Evolutionary conservation across 2,113 vertebrate species (phyloP), one percentile per base, ranked within the genome.

Genomic region (Hippocampus barbouri): DNA sequence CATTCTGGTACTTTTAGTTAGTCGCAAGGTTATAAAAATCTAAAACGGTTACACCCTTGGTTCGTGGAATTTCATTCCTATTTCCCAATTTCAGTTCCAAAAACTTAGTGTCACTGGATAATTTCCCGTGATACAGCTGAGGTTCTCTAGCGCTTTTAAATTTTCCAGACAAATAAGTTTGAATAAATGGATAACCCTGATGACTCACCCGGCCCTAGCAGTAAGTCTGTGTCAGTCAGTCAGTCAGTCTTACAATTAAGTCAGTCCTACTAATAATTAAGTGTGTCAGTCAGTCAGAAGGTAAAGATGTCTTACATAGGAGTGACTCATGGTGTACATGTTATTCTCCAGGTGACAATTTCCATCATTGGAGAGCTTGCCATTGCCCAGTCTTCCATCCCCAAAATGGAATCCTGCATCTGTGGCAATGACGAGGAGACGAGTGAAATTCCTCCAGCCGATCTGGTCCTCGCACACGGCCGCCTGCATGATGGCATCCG

Each of bases 401-500:
- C 96, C 97, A 7, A 98, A 99, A 89, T 99, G 97, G 89, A 99
- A 98, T 10, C 96, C 97, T 59, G 97, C 97, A 47, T 99, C 97
- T 0, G 97, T 99, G 84, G 97, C 98, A 82, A 99, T 98, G 66
- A 99, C 97, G 47, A 99, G 86, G 25, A 99, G 91, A 0, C 97
- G 95, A 0, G 97, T 98, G 30, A 98, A 96, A 60, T 98, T 96
- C 87, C 97, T 95, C 97, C 97, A 99, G 74, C 97, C 97, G 66
- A 99, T 98, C 83, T 95, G 90, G 1, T 95, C 91, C 96, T 94
- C 94, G 81, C 97, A 99, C 70, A 98, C 97, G 0, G 97, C 97
- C 85, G 98, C 97, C 79, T 99, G 97, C 97, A 99, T 98, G 86
- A 99, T 98, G 73, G 97, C 97, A 66, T 99, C 97, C 75, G 98